These are phyloP conservation scores for Plagiodera versicolora DNA, from an alignment of 2,888 invertebrate genomes.

Conservation along the genomic window DNA sequence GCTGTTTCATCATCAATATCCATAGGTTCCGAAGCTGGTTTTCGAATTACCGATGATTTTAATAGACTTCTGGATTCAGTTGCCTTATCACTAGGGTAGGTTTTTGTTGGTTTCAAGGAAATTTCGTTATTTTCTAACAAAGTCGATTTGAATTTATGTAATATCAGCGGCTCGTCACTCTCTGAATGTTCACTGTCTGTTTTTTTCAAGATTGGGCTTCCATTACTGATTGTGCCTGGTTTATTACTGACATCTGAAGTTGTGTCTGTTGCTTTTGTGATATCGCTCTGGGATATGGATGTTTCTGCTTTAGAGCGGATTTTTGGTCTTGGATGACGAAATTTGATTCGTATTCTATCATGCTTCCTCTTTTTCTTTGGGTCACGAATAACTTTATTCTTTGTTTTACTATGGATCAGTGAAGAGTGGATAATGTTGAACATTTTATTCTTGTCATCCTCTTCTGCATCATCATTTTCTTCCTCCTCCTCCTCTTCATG, in stretches of 20 bases:
- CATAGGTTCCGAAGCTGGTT: too few species aligned
- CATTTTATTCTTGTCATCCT: conserved; percentile 38
- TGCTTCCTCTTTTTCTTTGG: not conserved
- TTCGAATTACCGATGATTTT: not conserved
- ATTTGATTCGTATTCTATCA: not conserved
- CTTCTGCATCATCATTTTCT: too few species aligned
- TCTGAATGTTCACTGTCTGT: not conserved
- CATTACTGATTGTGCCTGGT: not conserved
- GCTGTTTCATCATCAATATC: too few species aligned
- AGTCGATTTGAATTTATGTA: too few species aligned
- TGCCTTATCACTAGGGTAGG: not conserved
- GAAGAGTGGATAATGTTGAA: conserved; percentile 45
- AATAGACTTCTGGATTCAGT: not conserved
- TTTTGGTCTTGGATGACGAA: not conserved
- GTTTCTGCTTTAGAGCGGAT: not conserved
- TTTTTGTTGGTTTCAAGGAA: not conserved
- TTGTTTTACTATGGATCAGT: conserved; percentile 20
- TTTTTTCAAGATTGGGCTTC: not conserved
- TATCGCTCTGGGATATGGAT: not conserved
- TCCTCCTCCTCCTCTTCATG: conserved; percentile 7
- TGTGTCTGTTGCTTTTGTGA: not conserved
- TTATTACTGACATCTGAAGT: conserved; percentile 6
- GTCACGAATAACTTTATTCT: not conserved
- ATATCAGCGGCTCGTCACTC: not conserved
- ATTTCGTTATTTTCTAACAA: not conserved